Conservation (phyloP, 2,113 vertebrate genomes). For the Pygoscelis antarcticus region DNA sequence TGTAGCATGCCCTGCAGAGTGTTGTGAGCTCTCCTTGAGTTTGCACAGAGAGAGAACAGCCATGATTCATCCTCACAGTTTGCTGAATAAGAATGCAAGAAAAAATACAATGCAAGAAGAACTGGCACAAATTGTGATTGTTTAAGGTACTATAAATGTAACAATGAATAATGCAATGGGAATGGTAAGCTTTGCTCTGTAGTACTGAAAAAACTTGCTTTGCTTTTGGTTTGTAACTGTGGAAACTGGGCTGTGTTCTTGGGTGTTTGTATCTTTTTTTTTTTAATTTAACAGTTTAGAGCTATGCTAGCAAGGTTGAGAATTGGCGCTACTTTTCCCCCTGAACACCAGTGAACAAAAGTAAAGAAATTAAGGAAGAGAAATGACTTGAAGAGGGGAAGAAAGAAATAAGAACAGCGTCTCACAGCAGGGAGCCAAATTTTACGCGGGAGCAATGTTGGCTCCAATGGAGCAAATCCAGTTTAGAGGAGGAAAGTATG, state of each 20-base stretch:
- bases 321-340: not conserved
- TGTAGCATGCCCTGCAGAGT: not conserved
- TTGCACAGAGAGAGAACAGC: not conserved
- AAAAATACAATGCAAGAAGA: not conserved
- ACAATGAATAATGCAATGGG: not conserved
- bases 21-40: not conserved
- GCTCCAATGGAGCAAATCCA: not conserved
- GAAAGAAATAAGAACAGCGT: not conserved
- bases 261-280: no score
- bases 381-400: not conserved
- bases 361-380: not conserved
- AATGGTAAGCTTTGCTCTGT: not conserved
- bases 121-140: not conserved
- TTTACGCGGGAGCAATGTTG: not conserved
- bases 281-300: not conserved
- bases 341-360: not conserved
- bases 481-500: not conserved
- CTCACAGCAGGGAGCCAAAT: not conserved
- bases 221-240: not conserved
- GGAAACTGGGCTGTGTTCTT: not conserved
- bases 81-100: not conserved
- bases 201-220: not conserved
- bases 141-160: not conserved
- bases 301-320: not conserved
- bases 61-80: not conserved